phyloP scores from a whole-genome alignment of 2,888 invertebrate genomes.

The Platycheirus albimanus region DNA sequence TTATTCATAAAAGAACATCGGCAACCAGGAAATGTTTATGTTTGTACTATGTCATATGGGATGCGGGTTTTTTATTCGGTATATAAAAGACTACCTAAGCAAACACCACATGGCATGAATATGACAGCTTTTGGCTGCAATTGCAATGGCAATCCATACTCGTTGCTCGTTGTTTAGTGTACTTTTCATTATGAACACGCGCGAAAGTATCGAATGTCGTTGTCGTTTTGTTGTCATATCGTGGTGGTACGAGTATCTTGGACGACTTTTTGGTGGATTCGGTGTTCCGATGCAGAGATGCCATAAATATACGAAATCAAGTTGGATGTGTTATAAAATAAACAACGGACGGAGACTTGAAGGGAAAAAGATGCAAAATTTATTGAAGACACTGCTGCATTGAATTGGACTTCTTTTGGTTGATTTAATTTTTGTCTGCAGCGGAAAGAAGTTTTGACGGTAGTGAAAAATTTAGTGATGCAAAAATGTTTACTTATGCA shows the following conservation, averaged over 20 bases:
- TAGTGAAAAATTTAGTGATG: slow-evolving; percentile 27
- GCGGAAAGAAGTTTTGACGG: slow-evolving; percentile 31
- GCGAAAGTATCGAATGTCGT: slow-evolving; percentile 9
- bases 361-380: neutral
- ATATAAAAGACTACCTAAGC: neutral
- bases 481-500: no score
- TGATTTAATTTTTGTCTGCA: slow-evolving; percentile 35
- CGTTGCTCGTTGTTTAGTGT: neutral
- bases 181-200: neutral
- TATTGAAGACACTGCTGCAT: neutral
- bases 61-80: neutral
- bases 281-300: neutral
- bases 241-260: neutral
- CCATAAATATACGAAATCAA: neutral
- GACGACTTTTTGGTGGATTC: neutral
- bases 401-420: slow-evolving; percentile 31
- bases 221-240: neutral
- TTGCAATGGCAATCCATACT: neutral
- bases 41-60: neutral
- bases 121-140: slow-evolving; percentile 9
- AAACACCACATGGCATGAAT: slow-evolving; percentile 2
- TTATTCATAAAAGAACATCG: neutral
- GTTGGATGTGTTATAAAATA: neutral
- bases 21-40: neutral
- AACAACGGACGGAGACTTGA: neutral